Evolutionary conservation across 1,140 invertebrate species (phyloP).

Genomic region (Bombus superbus): DNA sequence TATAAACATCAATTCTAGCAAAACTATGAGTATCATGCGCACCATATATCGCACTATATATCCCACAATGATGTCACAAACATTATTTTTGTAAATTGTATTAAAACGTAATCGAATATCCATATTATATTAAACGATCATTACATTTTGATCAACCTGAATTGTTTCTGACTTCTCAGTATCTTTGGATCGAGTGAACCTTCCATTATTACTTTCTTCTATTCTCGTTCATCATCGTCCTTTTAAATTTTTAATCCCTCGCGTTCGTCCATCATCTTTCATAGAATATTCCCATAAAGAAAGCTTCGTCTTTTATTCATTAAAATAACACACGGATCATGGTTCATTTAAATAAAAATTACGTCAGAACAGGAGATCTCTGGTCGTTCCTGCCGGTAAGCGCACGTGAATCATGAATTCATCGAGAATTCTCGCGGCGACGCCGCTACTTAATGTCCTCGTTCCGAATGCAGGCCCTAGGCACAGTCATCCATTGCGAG

Average conservation of each 20-base stretch:
- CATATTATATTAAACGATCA: not conserved
- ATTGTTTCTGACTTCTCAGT: constrained; percentile 6
- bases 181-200: not conserved
- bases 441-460: constrained; percentile 49
- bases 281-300: not conserved
- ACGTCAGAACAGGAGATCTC: not conserved
- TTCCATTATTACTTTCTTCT: not conserved
- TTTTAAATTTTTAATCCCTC: not conserved
- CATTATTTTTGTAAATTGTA: too few relatives aligned
- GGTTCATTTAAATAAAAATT: not conserved
- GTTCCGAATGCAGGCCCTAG: constrained; percentile 50
- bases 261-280: too few relatives aligned
- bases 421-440: constrained; percentile 48
- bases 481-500: constrained; percentile 50
- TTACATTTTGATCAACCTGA: not conserved
- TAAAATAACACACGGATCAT: not conserved
- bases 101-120: not conserved
- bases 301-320: not conserved
- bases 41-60: too few relatives aligned
- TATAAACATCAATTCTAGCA: too few relatives aligned
- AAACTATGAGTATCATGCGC: too few relatives aligned
- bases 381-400: not conserved
- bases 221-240: not conserved
- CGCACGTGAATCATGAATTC: constrained; percentile 51
- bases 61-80: too few relatives aligned